A percentile compares a stretch with the other conserved stretches of the same genome.
Conservation (phyloP, 2,888 invertebrate species). For the Drosophila austrosaltans region DNA sequence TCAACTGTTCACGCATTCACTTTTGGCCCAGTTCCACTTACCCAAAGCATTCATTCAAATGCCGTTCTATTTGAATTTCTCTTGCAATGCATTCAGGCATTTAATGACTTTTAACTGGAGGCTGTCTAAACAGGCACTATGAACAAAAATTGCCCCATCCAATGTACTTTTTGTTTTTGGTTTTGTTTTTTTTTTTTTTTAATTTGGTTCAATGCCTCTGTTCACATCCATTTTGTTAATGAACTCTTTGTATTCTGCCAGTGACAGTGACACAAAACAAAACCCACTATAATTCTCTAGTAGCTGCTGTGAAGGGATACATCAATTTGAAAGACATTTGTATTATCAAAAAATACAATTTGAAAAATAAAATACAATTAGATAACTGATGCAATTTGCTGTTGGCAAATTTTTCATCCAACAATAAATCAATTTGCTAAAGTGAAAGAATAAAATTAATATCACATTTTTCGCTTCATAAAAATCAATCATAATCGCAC, state of each 20-base stretch:
- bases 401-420: not conserved
- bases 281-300: not conserved
- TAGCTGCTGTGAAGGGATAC: not conserved
- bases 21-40: slow-evolving; percentile 41
- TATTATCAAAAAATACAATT: not conserved
- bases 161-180: not conserved
- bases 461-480: not conserved
- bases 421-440: slow-evolving; percentile 10
- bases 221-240: slow-evolving; percentile 31
- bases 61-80: slow-evolving; percentile 42
- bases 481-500: slow-evolving; percentile 12
- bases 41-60: slow-evolving; percentile 39
- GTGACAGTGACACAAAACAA: not conserved
- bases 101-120: slow-evolving; percentile 13
- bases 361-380: not conserved
- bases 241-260: not conserved
- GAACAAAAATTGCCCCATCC: slow-evolving; percentile 16
- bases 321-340: not conserved
- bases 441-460: not conserved
- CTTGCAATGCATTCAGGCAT: slow-evolving; percentile 35
- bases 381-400: not conserved
- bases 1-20: slow-evolving; percentile 53
- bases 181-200: not conserved
- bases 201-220: slow-evolving; percentile 9
- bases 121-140: not conserved